phyloP scores from a whole-genome alignment of 2,113 vertebrate genomes.

The Taxidea taxus region DNA sequence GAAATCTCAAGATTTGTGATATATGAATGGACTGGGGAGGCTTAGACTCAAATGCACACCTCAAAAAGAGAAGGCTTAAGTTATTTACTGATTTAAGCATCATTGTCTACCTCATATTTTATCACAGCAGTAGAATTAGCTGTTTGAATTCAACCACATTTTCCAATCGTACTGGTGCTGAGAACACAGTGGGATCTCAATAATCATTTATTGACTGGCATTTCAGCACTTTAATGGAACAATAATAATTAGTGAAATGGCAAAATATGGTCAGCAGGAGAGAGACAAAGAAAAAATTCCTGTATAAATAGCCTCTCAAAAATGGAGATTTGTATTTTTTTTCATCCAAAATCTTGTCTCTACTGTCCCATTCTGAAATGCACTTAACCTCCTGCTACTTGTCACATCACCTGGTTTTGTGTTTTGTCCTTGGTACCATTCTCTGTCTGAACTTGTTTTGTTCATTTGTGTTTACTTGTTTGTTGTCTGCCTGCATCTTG shows the following conservation, averaged over 20 bases:
- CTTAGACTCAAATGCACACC: background rate
- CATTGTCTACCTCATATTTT: background rate
- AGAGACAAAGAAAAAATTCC: background rate
- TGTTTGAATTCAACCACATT: slow-evolving; percentile 16
- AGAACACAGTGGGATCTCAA: background rate
- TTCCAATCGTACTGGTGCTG: background rate
- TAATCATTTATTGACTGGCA: background rate
- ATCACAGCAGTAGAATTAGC: background rate
- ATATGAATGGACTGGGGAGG: background rate
- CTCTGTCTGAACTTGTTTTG: background rate
- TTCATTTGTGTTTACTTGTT: background rate
- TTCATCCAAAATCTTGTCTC: background rate
- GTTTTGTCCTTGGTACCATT: background rate
- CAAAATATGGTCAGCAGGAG: slow-evolving; percentile 6
- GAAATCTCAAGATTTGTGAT: background rate
- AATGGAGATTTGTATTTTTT: background rate
- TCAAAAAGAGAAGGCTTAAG: background rate
- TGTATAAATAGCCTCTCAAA: background rate
- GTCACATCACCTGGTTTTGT: background rate
- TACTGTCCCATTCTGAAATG: background rate
- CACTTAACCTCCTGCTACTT: background rate
- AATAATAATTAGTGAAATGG: slow-evolving; percentile 45
- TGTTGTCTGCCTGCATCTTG: background rate
- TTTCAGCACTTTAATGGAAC: background rate
- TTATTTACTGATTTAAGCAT: background rate